Percentiles rank a stretch among this genome's conserved stretches.
phyloP scores from a whole-genome alignment of 2,888 invertebrate species.

The Apamea monoglypha region DNA sequence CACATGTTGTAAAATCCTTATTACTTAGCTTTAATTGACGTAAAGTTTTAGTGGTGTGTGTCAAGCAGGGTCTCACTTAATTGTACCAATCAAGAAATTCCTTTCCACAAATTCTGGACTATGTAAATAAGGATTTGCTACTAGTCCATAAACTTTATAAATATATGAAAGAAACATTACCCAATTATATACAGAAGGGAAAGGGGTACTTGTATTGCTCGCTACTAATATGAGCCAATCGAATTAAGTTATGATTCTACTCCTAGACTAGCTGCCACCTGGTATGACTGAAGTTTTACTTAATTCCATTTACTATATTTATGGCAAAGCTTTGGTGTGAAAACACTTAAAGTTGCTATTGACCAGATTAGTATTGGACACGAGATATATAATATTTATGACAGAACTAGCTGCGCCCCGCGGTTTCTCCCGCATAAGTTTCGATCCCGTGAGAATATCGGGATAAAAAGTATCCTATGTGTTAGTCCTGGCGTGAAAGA shows the following conservation, averaged over 20 bases:
- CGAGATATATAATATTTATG: neutral
- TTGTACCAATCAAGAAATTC: slow-evolving; percentile 48
- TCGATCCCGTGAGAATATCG: too few relatives aligned
- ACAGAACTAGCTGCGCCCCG: too few relatives aligned
- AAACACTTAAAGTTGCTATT: neutral
- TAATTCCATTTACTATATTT: slow-evolving; percentile 39
- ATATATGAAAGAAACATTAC: slow-evolving; percentile 32
- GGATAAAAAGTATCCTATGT: too few relatives aligned
- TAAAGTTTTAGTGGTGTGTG: slow-evolving; percentile 1
- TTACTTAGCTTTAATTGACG: slow-evolving; percentile 29
- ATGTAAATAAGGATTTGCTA: slow-evolving; percentile 6
- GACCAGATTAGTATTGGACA: slow-evolving; percentile 6
- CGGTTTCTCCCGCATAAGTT: too few relatives aligned
- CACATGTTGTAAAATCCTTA: slow-evolving; percentile 16
- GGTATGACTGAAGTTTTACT: slow-evolving; percentile 40
- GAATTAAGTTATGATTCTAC: slow-evolving; percentile 49
- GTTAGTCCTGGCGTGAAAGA: too few relatives aligned
- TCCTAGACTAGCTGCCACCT: slow-evolving; percentile 30
- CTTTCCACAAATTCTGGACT: slow-evolving; percentile 9
- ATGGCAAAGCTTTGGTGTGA: slow-evolving; percentile 23
- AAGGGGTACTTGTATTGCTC: slow-evolving; percentile 19
- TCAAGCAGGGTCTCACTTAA: slow-evolving; percentile 6
- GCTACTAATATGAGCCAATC: slow-evolving; percentile 45
- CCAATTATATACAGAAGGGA: slow-evolving; percentile 33
- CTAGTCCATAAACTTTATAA: slow-evolving; percentile 24